Percentiles rank a stretch among this genome's conserved stretches.
phyloP scores from a whole-genome alignment of 1,140 invertebrate genomes.

The Diorhabda carinulata region DNA sequence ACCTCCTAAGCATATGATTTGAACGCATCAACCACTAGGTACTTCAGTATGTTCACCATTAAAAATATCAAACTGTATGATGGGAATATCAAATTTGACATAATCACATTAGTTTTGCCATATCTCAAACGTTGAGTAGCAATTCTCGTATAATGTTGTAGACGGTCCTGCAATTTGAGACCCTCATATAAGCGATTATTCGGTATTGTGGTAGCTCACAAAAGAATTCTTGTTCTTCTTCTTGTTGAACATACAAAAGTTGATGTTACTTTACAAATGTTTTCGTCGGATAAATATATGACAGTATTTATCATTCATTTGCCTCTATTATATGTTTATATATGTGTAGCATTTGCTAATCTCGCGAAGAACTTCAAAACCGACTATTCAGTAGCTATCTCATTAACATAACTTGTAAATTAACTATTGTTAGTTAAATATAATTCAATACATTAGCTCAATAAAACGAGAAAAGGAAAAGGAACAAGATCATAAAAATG shows the following conservation, averaged over 20 bases:
- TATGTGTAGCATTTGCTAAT: slow-evolving; percentile 1
- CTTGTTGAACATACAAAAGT: slow-evolving; percentile 12
- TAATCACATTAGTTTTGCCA: too few species aligned
- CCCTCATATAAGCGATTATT: slow-evolving; percentile 4
- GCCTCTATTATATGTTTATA: background rate
- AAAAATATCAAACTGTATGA: too few species aligned
- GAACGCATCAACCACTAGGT: too few species aligned
- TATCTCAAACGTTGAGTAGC: background rate
- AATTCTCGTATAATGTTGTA: background rate
- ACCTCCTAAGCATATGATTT: too few species aligned
- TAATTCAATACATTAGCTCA: too few species aligned
- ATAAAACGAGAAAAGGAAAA: too few species aligned
- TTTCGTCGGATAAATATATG: background rate
- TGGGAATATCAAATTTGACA: too few species aligned
- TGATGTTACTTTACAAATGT: slow-evolving; percentile 10
- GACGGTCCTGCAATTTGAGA: background rate
- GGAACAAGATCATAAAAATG: too few species aligned
- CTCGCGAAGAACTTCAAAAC: background rate
- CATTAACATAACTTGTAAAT: too few species aligned
- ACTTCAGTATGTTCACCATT: too few species aligned
- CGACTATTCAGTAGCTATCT: too few species aligned
- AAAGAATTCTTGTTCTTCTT: slow-evolving; percentile 6
- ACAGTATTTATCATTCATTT: slow-evolving; percentile 1
- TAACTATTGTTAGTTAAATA: too few species aligned
- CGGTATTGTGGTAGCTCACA: slow-evolving; percentile 6